phyloP scores from a whole-genome alignment of 2,797 vertebrate genomes.

The Merluccius polli region DNA sequence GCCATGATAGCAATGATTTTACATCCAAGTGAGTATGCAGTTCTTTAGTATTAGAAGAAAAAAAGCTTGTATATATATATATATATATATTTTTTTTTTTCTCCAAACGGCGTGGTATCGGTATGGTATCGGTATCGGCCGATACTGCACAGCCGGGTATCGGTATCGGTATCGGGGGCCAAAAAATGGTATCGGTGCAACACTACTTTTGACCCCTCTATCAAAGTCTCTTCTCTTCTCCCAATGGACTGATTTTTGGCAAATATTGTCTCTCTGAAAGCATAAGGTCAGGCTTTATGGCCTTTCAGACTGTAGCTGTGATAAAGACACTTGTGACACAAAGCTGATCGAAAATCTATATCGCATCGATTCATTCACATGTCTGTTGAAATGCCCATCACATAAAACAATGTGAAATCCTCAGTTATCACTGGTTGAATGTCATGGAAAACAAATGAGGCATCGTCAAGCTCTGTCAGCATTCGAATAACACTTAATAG shows the following conservation, averaged over 20 bases:
- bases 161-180: no score
- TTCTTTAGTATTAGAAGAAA: no score
- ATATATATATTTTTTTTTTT: no score
- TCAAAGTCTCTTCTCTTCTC: not conserved
- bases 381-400: not conserved
- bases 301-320: not conserved
- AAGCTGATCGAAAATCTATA: not conserved
- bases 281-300: not conserved
- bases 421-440: not conserved
- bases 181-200: no score
- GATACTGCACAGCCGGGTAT: no score
- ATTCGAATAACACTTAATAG: not conserved
- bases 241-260: not conserved
- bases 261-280: no score
- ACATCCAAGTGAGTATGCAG: no score
- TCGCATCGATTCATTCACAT: not conserved
- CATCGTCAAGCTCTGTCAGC: not conserved
- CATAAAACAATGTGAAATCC: not conserved
- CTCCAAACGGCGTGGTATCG: no score
- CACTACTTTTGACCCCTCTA: not conserved
- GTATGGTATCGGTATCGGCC: no score
- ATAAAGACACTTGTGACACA: not conserved
- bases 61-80: no score
- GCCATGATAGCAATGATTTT: no score
- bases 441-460: not conserved